A percentile compares a stretch with the other conserved stretches of the same genome.
These are phyloP conservation scores for Drosophila prosaltans DNA, from an alignment of 1,140 invertebrate genomes.

Conservation along the genomic window DNA sequence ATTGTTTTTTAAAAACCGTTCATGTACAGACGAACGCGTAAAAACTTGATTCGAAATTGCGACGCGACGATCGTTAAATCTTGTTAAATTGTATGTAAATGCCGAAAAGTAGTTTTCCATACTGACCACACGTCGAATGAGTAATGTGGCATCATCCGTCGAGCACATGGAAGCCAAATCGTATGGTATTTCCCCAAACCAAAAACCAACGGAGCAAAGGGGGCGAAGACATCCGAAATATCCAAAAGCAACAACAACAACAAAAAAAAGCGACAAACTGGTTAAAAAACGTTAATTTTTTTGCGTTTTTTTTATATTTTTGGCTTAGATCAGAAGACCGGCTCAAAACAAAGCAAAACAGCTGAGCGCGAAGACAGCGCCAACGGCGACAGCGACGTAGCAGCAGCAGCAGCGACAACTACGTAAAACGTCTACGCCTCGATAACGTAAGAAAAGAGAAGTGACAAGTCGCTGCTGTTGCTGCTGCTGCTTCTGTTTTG, in stretches of 20 bases:
- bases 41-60: conserved; percentile 8
- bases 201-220: conserved; percentile 28
- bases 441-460: conserved; percentile 5
- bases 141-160: conserved; percentile 40
- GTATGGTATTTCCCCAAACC: conserved; percentile 34
- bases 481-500: conserved; percentile 9
- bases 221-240: conserved; percentile 16
- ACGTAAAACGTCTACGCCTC: not conserved
- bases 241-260: not conserved
- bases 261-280: conserved; percentile 35
- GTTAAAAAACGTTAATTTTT: conserved; percentile 34
- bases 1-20: conserved; percentile 10
- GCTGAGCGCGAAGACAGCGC: conserved; percentile 39
- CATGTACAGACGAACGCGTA: conserved; percentile 7
- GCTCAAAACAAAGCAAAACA: conserved; percentile 54
- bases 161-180: not conserved
- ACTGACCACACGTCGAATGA: conserved; percentile 51
- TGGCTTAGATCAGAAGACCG: conserved; percentile 48
- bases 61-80: conserved; percentile 28
- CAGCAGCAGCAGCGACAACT: conserved; percentile 1
- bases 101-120: conserved; percentile 55
- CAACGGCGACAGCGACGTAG: not conserved
- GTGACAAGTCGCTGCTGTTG: not conserved
- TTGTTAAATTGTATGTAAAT: conserved; percentile 36
- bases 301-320: not conserved